These are phyloP conservation scores for Creontiades dilutus DNA, from an alignment of 2,888 invertebrate genomes.

Conservation along the genomic window DNA sequence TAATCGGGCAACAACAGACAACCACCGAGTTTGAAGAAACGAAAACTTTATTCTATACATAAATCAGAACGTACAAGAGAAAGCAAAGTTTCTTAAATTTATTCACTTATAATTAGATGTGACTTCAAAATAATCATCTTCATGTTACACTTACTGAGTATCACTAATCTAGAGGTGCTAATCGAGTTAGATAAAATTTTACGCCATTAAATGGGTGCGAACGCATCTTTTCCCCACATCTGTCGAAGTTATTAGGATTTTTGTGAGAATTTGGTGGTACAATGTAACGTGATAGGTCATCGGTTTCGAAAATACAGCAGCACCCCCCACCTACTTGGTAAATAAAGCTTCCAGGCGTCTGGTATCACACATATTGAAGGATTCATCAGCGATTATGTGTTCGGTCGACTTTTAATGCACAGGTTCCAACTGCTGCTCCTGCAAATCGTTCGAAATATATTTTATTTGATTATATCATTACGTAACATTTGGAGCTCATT, in stretches of 20 bases:
- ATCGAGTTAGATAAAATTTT: not conserved
- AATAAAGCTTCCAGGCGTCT: slow-evolving; percentile 10
- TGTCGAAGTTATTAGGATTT: not conserved
- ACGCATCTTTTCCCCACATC: not conserved
- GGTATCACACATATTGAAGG: not conserved
- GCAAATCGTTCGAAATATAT: not conserved
- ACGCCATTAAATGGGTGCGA: not conserved
- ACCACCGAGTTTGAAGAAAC: not conserved
- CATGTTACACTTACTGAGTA: not conserved
- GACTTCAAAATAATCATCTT: not conserved
- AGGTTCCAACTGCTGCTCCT: not conserved
- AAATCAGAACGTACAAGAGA: not conserved
- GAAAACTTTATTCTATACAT: not conserved
- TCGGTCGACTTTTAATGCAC: not conserved
- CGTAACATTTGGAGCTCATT: too few relatives aligned
- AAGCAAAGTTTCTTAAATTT: not conserved
- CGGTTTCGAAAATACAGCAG: slow-evolving; percentile 10
- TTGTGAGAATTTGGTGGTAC: not conserved
- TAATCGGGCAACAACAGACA: not conserved
- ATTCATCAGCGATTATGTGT: not conserved
- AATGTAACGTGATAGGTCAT: not conserved
- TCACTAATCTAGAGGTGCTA: slow-evolving; percentile 4
- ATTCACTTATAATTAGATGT: not conserved
- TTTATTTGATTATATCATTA: too few relatives aligned
- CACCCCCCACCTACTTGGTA: not conserved